Evolutionary conservation across 2,797 vertebrate species (phyloP).

Genomic region (Amblyopsis hoosieri): DNA sequence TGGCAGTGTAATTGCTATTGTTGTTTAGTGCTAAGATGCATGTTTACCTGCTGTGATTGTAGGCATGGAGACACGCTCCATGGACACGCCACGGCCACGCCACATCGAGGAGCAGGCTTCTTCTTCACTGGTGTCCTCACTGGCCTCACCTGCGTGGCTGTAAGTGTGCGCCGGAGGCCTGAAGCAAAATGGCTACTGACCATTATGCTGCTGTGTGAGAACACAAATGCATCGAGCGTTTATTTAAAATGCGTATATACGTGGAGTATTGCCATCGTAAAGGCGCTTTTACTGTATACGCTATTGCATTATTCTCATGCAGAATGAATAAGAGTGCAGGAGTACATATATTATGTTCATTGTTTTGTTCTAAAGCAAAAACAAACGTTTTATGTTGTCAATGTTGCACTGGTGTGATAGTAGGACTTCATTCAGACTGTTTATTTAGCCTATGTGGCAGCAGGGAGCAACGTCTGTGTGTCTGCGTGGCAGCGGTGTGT

Average conservation of each 20-base stretch:
- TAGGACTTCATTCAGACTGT: constrained; percentile 35
- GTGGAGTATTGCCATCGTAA: no score
- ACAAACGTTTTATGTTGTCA: neutral
- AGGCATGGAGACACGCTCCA: constrained; percentile 78
- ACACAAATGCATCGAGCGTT: neutral
- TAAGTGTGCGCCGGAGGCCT: constrained; percentile 40
- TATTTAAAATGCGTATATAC: neutral
- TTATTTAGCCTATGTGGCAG: constrained; percentile 66
- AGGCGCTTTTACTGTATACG: no score
- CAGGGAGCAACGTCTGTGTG: constrained; percentile 48
- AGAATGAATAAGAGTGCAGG: no score
- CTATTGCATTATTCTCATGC: no score
- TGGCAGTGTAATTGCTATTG: neutral
- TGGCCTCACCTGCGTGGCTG: constrained; percentile 82
- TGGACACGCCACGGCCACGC: constrained; percentile 61
- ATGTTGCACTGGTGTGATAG: neutral
- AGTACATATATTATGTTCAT: no score
- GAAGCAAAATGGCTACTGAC: no score
- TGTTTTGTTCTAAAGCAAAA: no score
- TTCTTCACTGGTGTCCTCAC: constrained; percentile 93
- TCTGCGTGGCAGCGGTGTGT: constrained; percentile 31
- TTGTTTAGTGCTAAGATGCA: neutral
- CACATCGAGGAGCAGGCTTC: constrained; percentile 81
- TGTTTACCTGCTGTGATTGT: constrained; percentile 9
- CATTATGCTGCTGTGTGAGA: neutral